Evolutionary conservation across 2,113 vertebrate genomes (phyloP), one percentile per base, ranked within the genome.

Genomic region (Ciconia boyciana): DNA sequence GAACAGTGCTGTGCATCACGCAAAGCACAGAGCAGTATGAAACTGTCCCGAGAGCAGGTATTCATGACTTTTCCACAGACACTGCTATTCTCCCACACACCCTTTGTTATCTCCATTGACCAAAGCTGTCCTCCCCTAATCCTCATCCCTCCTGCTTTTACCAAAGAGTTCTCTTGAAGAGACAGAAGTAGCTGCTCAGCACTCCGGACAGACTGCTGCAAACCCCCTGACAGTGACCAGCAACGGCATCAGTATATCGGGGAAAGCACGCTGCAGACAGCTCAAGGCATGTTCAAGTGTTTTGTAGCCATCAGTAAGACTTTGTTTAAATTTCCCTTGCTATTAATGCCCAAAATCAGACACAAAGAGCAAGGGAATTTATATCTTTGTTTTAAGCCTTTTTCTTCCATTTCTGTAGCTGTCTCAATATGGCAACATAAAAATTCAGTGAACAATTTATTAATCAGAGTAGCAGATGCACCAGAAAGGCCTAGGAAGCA

Each of bases 21-120:
- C 32, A 36, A 11, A n/a, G 55, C 70, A 39, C 46, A 28, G 32
- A 46, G 74, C 71, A 16, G 21, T 12, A 17, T 2, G 2, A 8
- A 39, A 22, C 39, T 11, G 15, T 34, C 20, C 22, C 1, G 2
- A 32, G 34, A 26, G 7, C 28, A 3, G 2, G 6, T 13, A 13
- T n/a, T 32, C 46, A 4, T 8, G 22, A 16, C 87, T 39, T 24
- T 14, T 39, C 19, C 71, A n/a, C 46, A 52, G 44, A n/a, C 8
- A 28, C 32, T 8, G 25, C 18, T 66, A 11, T 17, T 36, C 43
- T 43, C 52, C 43, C 21, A 65, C 62, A 21, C 16, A 16, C 13
- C 31, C 39, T 51, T 18, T 36, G 60, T 19, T 70, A 36, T 4
- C 52, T 16, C 39, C 18, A 4, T 7, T 16, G 39, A 29, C 52